A percentile compares a stretch with the other conserved stretches of the same genome.
Conservation (phyloP, 2,113 vertebrate genomes). For the Scartelaos histophorus region DNA sequence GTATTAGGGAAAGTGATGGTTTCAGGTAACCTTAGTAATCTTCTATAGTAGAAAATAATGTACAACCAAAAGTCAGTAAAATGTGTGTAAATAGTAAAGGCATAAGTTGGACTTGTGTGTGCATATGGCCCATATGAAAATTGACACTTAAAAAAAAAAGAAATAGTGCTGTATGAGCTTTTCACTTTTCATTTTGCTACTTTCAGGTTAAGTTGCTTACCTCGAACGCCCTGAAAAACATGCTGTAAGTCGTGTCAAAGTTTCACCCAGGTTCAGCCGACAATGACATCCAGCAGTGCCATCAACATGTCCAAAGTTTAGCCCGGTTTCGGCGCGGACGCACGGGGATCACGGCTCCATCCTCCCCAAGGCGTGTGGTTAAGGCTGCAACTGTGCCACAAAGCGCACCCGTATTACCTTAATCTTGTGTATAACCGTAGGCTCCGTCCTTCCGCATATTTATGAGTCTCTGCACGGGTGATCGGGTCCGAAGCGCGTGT, state of each 20-base stretch:
- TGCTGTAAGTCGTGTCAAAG: constrained; percentile 8
- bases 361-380: neutral
- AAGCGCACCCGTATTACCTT: neutral
- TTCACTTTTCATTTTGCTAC: neutral
- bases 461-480: neutral
- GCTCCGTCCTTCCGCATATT: constrained; percentile 49
- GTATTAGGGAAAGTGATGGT: no score
- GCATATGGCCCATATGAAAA: no score
- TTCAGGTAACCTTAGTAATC: no score
- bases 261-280: neutral
- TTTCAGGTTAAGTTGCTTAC: constrained; percentile 18
- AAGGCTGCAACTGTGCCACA: neutral
- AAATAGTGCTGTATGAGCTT: no score
- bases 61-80: no score
- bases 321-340: neutral
- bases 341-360: neutral
- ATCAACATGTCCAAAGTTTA: neutral
- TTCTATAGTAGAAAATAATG: no score
- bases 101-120: no score
- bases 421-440: neutral
- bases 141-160: no score
- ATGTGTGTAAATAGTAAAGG: no score
- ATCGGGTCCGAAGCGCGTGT: neutral
- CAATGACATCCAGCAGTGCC: neutral
- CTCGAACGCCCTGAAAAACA: constrained; percentile 41